These are phyloP conservation scores for Leptinotarsa haldemani DNA, from an alignment of 2,888 invertebrate species.

Conservation along the genomic window DNA sequence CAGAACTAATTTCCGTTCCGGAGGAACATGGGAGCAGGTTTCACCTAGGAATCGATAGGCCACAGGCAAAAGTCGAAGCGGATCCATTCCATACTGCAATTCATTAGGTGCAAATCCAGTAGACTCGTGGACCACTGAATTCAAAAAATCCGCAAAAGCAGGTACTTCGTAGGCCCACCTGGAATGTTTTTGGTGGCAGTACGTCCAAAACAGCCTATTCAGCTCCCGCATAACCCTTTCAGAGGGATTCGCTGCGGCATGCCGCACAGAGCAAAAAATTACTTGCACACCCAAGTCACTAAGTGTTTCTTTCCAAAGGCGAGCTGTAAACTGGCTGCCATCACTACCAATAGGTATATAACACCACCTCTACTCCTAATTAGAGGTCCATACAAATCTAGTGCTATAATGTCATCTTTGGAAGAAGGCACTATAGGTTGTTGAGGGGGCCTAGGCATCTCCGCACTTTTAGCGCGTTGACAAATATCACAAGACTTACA, in stretches of 20 bases:
- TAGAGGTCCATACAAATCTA: too few species aligned
- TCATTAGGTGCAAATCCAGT: too few species aligned
- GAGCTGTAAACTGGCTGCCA: slow-evolving; percentile 3
- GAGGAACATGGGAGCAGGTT: not conserved
- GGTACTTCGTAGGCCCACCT: not conserved
- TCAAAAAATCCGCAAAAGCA: not conserved
- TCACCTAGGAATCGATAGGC: not conserved
- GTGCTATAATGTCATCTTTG: too few species aligned
- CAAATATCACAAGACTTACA: too few species aligned
- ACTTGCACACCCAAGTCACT: not conserved
- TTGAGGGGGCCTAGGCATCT: too few species aligned
- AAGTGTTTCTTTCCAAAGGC: not conserved
- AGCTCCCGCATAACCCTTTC: not conserved
- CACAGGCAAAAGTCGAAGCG: not conserved
- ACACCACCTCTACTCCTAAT: too few species aligned
- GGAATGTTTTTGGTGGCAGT: not conserved
- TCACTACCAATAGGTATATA: not conserved
- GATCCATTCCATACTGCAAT: not conserved
- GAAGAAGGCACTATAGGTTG: too few species aligned
- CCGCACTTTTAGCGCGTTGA: too few species aligned
- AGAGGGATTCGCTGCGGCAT: not conserved
- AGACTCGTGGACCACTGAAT: not conserved
- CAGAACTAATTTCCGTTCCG: not conserved
- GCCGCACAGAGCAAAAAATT: not conserved
- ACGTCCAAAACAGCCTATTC: not conserved